A percentile compares a stretch with the other conserved stretches of the same genome.
Conservation (phyloP, 2,888 invertebrate species). For the Dasysyrphus tricinctus region DNA sequence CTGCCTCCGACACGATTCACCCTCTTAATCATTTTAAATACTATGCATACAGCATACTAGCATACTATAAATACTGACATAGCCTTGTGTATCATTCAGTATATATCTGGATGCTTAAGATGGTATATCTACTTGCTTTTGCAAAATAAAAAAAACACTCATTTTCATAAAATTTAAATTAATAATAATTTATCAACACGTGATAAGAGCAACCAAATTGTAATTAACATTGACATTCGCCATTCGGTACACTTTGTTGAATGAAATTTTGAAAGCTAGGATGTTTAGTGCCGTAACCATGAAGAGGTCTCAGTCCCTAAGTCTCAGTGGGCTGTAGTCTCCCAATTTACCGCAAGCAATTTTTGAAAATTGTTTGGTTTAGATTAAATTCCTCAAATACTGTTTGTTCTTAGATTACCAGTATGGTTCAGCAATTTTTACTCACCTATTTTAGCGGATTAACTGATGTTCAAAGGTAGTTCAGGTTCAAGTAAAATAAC, state of each 20-base stretch:
- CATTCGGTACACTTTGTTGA: conserved; percentile 67
- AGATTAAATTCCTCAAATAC: too few relatives aligned
- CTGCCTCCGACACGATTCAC: too few relatives aligned
- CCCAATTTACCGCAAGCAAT: too few relatives aligned
- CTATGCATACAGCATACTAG: too few relatives aligned
- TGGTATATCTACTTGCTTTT: background rate
- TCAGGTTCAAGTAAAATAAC: too few relatives aligned
- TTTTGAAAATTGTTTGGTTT: too few relatives aligned
- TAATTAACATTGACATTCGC: conserved; percentile 72
- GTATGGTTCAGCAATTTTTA: too few relatives aligned
- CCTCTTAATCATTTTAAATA: too few relatives aligned
- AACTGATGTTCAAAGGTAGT: too few relatives aligned
- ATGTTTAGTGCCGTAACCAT: background rate
- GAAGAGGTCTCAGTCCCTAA: background rate
- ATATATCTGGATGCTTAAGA: background rate
- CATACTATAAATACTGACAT: background rate
- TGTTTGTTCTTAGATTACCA: too few relatives aligned
- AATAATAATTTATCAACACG: conserved; percentile 67
- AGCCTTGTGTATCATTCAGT: background rate
- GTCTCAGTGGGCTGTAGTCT: too few relatives aligned
- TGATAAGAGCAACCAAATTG: conserved; percentile 65
- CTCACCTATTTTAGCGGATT: too few relatives aligned
- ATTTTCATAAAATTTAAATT: conserved; percentile 65
- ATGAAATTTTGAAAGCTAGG: conserved; percentile 21
- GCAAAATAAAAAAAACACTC: background rate